Evolutionary conservation across 2,888 invertebrate genomes (phyloP).

Genomic region (Diploptera punctata): DNA sequence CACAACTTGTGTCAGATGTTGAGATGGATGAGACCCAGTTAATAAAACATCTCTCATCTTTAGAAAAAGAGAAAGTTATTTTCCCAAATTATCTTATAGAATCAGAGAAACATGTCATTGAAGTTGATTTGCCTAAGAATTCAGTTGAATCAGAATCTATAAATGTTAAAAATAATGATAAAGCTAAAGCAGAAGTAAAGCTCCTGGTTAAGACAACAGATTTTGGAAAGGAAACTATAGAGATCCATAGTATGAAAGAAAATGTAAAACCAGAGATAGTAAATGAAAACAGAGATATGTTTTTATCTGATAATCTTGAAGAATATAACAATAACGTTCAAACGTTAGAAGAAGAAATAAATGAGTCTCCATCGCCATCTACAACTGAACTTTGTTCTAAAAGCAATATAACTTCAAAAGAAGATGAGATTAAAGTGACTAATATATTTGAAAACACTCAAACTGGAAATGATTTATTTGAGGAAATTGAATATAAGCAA

Average conservation of each 20-base stretch:
- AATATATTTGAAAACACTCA: not conserved
- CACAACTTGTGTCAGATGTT: constrained; percentile 29
- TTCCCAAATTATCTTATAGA: not conserved
- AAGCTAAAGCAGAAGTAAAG: constrained; percentile 58
- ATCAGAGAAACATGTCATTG: not conserved
- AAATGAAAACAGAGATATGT: no score
- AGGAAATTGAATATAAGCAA: not conserved
- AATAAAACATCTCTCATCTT: not conserved
- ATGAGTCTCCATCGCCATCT: no score
- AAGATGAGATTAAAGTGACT: no score
- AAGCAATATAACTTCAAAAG: no score
- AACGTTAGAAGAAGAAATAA: no score
- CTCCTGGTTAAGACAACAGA: constrained; percentile 59
- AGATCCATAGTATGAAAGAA: constrained; percentile 56
- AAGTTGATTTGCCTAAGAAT: no score
- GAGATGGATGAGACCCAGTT: constrained; percentile 33
- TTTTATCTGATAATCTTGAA: no score
- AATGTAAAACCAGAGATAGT: constrained; percentile 30
- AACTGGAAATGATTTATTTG: not conserved
- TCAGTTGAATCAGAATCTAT: no score
- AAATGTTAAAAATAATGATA: not conserved
- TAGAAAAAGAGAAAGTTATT: not conserved
- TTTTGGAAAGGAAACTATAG: constrained; percentile 58
- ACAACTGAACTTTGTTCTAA: no score
- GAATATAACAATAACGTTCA: no score